Conservation (phyloP, 2,888 invertebrate genomes). For the Dynastes maya region DNA sequence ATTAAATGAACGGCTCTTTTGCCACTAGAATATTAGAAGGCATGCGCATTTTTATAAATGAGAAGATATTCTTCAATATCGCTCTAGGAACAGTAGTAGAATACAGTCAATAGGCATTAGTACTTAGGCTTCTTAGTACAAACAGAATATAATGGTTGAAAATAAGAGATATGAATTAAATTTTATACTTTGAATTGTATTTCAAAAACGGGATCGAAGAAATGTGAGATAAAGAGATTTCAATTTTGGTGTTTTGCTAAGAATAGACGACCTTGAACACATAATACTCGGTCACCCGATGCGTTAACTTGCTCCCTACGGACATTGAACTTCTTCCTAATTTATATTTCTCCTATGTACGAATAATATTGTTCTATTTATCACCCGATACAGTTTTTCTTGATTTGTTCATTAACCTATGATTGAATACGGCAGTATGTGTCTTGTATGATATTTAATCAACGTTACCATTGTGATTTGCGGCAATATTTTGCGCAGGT, state of each 20-base stretch:
- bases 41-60: neutral
- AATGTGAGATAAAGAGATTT: neutral
- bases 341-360: neutral
- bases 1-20: neutral
- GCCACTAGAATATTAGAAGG: neutral
- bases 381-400: too few species aligned
- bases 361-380: too few species aligned
- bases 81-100: neutral
- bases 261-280: conserved; percentile 17
- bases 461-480: too few species aligned
- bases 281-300: neutral
- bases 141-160: neutral
- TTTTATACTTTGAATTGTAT: neutral
- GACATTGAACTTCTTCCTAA: conserved; percentile 1
- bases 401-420: too few species aligned
- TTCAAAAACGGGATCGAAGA: neutral
- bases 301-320: conserved; percentile 12
- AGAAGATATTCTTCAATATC: neutral
- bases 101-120: neutral
- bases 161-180: neutral
- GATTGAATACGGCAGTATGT: too few species aligned
- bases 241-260: conserved; percentile 1
- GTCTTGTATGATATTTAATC: too few species aligned
- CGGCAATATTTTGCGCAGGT: neutral
- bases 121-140: neutral